Percentiles rank a stretch among this genome's conserved stretches.
phyloP scores from a whole-genome alignment of 2,113 vertebrate genomes.

The Nothoprocta perdicaria region DNA sequence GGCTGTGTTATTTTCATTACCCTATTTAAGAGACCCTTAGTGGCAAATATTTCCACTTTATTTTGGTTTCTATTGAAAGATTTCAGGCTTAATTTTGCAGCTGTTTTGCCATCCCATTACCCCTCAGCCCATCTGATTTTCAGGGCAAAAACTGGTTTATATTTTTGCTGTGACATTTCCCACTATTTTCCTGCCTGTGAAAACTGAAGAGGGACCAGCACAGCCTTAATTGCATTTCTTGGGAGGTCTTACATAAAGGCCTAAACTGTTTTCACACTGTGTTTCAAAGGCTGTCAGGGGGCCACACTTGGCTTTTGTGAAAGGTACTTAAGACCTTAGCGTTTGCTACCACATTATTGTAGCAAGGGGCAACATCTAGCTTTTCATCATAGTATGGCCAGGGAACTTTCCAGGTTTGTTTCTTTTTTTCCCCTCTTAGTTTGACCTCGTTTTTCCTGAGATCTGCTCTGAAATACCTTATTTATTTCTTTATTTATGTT shows the following conservation, averaged over 20 bases:
- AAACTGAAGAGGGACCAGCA: not conserved
- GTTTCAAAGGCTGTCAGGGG: not conserved
- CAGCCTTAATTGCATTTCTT: not conserved
- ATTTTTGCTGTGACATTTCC: not conserved
- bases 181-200: not conserved
- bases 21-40: not conserved
- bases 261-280: not conserved
- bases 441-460: not conserved
- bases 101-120: not conserved
- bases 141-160: fast-evolving
- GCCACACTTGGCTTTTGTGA: not conserved
- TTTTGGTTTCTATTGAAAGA: not conserved
- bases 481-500: too few relatives aligned
- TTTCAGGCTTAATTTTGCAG: not conserved
- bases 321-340: not conserved
- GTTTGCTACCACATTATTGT: not conserved
- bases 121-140: not conserved
- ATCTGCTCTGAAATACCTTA: too few relatives aligned
- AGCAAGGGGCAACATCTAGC: not conserved
- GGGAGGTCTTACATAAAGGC: not conserved
- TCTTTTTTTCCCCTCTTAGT: not conserved
- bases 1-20: not conserved
- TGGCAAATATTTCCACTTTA: not conserved
- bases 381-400: fast-evolving
- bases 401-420: not conserved